These are phyloP conservation scores for Bombus vancouverensis DNA, from an alignment of 1,140 invertebrate species.

Conservation along the genomic window DNA sequence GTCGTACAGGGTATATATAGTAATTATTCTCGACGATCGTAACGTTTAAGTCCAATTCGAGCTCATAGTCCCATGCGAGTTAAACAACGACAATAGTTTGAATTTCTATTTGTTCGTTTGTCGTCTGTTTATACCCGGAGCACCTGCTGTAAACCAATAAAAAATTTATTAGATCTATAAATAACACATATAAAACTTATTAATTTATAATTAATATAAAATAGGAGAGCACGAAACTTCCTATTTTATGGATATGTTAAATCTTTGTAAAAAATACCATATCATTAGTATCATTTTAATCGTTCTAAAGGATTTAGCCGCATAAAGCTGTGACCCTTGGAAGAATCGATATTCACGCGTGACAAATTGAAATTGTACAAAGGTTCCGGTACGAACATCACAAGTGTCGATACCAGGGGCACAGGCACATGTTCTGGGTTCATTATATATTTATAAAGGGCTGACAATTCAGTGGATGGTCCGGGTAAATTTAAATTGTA, in stretches of 20 bases:
- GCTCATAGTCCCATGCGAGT: conserved; percentile 4
- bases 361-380: neutral
- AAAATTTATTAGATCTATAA: neutral
- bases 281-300: neutral
- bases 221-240: neutral
- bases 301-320: rapidly evolving
- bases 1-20: conserved; percentile 39
- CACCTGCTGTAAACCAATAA: neutral
- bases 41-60: conserved; percentile 9
- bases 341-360: neutral
- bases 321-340: neutral
- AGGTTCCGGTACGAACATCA: neutral
- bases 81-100: neutral
- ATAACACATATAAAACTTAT: too few species aligned
- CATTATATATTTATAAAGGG: conserved; percentile 44
- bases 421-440: neutral
- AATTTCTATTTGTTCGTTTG: neutral
- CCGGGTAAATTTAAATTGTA: conserved; percentile 50
- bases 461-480: conserved; percentile 28
- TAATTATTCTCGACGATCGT: conserved; percentile 11
- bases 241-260: neutral
- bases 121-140: neutral
- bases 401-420: rapidly evolving
- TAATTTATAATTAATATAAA: neutral
- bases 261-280: neutral